These are phyloP conservation scores for Gallinago jamesoni DNA, from an alignment of 2,113 vertebrate species.

Conservation along the genomic window DNA sequence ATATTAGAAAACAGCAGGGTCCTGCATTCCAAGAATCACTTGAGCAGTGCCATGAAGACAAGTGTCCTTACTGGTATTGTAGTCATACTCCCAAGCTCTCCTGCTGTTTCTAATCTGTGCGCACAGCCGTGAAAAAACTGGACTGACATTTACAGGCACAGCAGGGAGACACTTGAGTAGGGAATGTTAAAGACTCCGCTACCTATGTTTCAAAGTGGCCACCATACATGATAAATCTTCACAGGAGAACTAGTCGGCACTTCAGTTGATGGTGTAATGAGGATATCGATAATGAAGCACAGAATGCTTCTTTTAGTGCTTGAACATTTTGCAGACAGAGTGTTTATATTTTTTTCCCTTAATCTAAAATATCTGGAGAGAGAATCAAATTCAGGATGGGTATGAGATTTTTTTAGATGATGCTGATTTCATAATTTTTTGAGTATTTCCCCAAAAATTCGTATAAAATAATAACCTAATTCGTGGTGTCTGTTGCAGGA, in stretches of 20 bases:
- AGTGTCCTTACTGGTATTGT: constrained; percentile 93
- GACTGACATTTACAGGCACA: constrained; percentile 98
- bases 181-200: constrained; percentile 91
- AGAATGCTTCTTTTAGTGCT: constrained; percentile 8
- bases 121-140: constrained; percentile 96
- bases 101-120: constrained; percentile 98
- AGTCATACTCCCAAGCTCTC: constrained; percentile 87
- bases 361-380: constrained; percentile 32
- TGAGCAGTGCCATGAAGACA: constrained; percentile 88
- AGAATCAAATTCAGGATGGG: not conserved
- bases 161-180: constrained; percentile 91
- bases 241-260: constrained; percentile 66
- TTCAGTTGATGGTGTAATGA: constrained; percentile 71
- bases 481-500: not conserved
- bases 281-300: constrained; percentile 72
- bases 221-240: constrained; percentile 83
- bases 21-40: constrained; percentile 90
- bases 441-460: not conserved
- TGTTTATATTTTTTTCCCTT: constrained; percentile 10
- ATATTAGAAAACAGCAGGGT: constrained; percentile 98
- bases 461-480: not conserved
- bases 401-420: not conserved
- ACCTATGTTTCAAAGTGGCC: constrained; percentile 91
- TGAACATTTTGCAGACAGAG: constrained; percentile 36
- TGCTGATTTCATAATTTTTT: not conserved